Evolutionary conservation across 2,797 vertebrate genomes (phyloP).

Genomic region (Eupleurogrammus muticus): DNA sequence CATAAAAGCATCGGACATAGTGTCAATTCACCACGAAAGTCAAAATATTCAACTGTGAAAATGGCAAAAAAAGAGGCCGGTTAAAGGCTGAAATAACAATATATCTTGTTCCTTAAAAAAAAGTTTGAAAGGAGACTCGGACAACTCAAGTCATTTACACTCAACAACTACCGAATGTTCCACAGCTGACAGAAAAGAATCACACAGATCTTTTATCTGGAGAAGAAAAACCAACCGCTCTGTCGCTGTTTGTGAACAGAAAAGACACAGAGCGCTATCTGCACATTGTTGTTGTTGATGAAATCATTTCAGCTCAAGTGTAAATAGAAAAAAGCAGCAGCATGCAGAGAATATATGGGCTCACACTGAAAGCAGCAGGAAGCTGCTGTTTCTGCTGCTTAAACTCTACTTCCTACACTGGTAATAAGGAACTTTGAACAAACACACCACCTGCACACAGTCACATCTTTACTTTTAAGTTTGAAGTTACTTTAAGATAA

Average conservation of each 20-base stretch:
- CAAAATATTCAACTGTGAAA: too few species aligned
- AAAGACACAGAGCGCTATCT: neutral
- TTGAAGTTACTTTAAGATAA: too few species aligned
- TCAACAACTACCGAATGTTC: neutral
- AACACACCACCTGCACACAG: too few species aligned
- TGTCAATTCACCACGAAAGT: too few species aligned
- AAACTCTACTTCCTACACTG: too few species aligned
- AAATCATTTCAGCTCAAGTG: neutral
- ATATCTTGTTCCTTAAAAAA: neutral
- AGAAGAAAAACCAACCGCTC: neutral
- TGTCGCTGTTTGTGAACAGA: neutral
- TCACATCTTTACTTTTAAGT: too few species aligned
- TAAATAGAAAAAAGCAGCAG: neutral
- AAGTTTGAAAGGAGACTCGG: neutral
- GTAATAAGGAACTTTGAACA: too few species aligned
- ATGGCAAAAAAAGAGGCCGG: neutral
- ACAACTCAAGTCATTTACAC: neutral
- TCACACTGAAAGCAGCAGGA: too few species aligned
- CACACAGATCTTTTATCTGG: neutral
- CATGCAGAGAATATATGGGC: neutral
- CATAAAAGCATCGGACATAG: too few species aligned
- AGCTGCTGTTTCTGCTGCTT: too few species aligned
- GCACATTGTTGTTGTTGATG: neutral
- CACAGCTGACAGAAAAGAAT: neutral
- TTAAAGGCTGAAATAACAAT: neutral